Evolutionary conservation across 2,888 invertebrate genomes (phyloP).

Genomic region (Pseudococcus longispinus): DNA sequence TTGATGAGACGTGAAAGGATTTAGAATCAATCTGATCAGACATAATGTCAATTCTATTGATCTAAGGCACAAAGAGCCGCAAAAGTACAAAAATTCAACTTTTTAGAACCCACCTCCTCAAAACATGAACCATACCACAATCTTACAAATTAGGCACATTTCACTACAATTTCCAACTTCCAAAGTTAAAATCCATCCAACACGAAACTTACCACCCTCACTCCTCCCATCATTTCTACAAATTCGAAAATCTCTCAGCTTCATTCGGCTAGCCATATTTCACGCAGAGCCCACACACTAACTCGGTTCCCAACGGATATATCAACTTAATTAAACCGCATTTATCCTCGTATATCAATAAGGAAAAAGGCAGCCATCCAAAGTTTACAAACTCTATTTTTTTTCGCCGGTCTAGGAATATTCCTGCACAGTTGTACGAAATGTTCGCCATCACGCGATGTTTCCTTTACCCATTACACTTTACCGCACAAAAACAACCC

Average conservation of each 20-base stretch:
- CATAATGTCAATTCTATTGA: too few relatives aligned
- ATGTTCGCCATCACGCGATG: conserved; percentile 24
- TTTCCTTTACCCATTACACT: background rate
- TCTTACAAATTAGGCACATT: too few relatives aligned
- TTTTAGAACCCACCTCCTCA: too few relatives aligned
- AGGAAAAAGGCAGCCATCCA: background rate
- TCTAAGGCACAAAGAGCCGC: too few relatives aligned
- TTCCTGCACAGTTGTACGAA: background rate
- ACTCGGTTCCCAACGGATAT: background rate
- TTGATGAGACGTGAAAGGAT: too few relatives aligned
- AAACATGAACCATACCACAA: too few relatives aligned
- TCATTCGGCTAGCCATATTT: background rate
- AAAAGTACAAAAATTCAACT: too few relatives aligned
- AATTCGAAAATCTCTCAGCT: background rate
- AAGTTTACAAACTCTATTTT: background rate
- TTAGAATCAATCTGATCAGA: too few relatives aligned
- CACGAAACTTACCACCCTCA: background rate
- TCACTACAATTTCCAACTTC: too few relatives aligned
- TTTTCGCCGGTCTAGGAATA: background rate
- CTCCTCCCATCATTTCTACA: background rate
- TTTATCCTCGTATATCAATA: conserved; percentile 8
- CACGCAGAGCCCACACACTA: background rate
- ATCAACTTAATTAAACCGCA: conserved; percentile 45
- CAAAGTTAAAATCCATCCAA: background rate
- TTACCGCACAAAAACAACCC: background rate